These are phyloP conservation scores for Lasioglossum albipes DNA, from an alignment of 1,140 invertebrate species.

Conservation along the genomic window DNA sequence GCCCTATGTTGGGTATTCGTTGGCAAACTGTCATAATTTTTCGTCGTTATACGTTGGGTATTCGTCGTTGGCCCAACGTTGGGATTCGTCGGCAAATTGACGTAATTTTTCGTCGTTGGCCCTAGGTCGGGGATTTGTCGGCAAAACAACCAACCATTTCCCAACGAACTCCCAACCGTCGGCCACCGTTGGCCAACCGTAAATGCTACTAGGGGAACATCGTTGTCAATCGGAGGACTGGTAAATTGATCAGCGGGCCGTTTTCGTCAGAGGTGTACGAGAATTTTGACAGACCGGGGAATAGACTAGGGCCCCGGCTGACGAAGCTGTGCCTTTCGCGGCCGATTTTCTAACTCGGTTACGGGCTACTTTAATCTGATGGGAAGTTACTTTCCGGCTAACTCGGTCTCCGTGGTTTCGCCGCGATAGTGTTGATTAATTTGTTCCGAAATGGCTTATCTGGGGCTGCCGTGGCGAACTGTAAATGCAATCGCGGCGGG, in stretches of 20 bases:
- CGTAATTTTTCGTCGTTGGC: too few species aligned
- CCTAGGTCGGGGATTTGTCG: too few species aligned
- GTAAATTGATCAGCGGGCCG: background rate
- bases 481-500: slow-evolving; percentile 32
- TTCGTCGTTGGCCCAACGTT: too few species aligned
- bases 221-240: too few species aligned
- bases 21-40: too few species aligned
- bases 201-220: too few species aligned
- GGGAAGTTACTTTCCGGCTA: slow-evolving; percentile 18
- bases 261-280: background rate
- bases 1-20: too few species aligned
- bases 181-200: too few species aligned
- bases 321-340: slow-evolving; percentile 8
- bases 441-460: slow-evolving; percentile 41
- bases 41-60: too few species aligned
- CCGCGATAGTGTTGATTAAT: slow-evolving; percentile 43
- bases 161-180: too few species aligned
- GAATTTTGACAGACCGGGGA: background rate
- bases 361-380: slow-evolving; percentile 28
- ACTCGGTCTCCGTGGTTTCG: slow-evolving; percentile 8
- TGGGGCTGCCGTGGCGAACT: slow-evolving; percentile 5
- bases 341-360: slow-evolving; percentile 32
- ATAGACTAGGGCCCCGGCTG: background rate
- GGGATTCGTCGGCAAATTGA: too few species aligned
- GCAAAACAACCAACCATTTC: too few species aligned